These are phyloP conservation scores for Crocodylus rhombifer DNA, from an alignment of 2,797 vertebrate species.

Conservation along the genomic window DNA sequence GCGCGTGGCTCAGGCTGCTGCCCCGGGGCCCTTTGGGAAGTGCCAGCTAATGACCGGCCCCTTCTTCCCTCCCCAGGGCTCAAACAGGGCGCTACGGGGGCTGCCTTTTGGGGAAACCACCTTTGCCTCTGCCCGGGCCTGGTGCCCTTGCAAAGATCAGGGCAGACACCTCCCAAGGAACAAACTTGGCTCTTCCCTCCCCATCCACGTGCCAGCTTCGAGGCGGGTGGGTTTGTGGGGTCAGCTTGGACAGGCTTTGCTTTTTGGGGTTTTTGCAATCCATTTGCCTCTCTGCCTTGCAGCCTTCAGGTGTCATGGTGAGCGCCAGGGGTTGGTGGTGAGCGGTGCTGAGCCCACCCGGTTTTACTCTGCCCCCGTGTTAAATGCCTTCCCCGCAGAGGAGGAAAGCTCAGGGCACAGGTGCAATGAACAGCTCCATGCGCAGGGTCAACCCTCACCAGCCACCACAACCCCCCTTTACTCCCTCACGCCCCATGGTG, in stretches of 20 bases:
- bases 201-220: neutral
- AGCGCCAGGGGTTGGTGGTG: too few relatives aligned
- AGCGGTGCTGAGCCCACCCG: too few relatives aligned
- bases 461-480: too few relatives aligned
- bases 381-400: neutral
- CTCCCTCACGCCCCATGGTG: too few relatives aligned
- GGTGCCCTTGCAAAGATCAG: neutral
- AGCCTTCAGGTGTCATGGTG: neutral
- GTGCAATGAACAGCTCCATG: too few relatives aligned
- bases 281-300: neutral
- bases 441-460: too few relatives aligned
- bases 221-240: too few relatives aligned
- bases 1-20: neutral
- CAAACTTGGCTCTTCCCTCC: too few relatives aligned
- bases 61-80: neutral
- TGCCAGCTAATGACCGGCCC: neutral
- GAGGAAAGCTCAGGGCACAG: neutral
- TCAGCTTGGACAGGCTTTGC: too few relatives aligned
- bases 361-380: neutral
- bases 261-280: too few relatives aligned
- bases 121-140: neutral
- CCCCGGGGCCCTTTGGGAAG: neutral
- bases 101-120: neutral
- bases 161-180: neutral
- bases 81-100: too few relatives aligned